Percentiles rank a stretch among this genome's conserved stretches.
Conservation (phyloP, 2,888 invertebrate species). For the Coremacera marginata region DNA sequence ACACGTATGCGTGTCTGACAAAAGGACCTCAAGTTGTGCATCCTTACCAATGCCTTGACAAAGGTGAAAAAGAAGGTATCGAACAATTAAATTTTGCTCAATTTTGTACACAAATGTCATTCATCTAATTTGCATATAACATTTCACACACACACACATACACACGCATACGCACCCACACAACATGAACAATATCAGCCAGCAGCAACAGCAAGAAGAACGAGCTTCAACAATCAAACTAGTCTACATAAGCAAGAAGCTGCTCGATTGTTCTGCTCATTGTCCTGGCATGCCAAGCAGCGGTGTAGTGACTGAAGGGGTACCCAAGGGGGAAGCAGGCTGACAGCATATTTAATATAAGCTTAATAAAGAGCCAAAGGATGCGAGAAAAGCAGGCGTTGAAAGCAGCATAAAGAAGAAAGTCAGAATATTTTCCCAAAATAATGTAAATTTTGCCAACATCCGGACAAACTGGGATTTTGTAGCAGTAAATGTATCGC, state of each 20-base stretch:
- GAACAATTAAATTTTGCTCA: slow-evolving; percentile 52
- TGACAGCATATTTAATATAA: slow-evolving; percentile 4
- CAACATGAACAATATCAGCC: not conserved
- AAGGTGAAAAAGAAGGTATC: slow-evolving; percentile 20
- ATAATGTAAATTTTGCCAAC: slow-evolving; percentile 17
- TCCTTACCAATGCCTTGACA: not conserved
- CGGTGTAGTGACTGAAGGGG: not conserved
- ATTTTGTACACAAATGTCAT: slow-evolving; percentile 45
- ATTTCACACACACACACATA: slow-evolving; percentile 25
- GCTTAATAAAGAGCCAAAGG: not conserved
- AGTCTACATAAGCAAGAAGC: not conserved
- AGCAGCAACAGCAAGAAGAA: not conserved
- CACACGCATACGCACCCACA: not conserved
- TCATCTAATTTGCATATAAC: slow-evolving; percentile 54
- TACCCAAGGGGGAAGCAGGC: not conserved
- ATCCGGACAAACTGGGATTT: slow-evolving; percentile 26
- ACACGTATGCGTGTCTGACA: not conserved
- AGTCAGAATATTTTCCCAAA: not conserved
- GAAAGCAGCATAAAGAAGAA: not conserved
- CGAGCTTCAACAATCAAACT: slow-evolving; percentile 26
- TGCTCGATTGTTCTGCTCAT: not conserved
- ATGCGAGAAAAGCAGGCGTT: not conserved
- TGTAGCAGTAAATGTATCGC: not conserved
- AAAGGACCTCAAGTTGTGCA: not conserved
- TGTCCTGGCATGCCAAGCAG: not conserved